phyloP scores from a whole-genome alignment of 2,113 vertebrate genomes.

The Anguilla rostrata region DNA sequence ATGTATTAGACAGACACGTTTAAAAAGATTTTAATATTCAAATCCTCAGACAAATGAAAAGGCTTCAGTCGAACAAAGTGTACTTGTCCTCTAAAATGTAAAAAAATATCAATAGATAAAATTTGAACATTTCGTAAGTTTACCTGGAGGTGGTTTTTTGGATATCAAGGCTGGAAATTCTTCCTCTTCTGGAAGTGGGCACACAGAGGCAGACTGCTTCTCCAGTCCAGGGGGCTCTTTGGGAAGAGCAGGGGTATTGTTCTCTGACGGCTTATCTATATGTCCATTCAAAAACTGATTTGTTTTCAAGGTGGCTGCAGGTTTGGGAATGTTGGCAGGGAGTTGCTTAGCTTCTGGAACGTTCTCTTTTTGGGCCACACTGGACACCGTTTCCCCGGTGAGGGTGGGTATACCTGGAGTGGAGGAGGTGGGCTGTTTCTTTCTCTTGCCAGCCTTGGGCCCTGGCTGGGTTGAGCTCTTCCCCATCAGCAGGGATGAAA shows the following conservation, averaged over 20 bases:
- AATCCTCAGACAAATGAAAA: neutral
- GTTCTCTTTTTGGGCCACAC: slow-evolving; percentile 64
- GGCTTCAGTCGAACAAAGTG: neutral
- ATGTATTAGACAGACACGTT: neutral
- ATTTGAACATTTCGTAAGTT: neutral
- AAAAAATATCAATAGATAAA: neutral
- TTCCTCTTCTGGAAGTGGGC: slow-evolving; percentile 74
- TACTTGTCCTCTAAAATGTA: neutral
- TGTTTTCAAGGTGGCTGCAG: slow-evolving; percentile 18
- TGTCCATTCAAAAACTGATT: slow-evolving; percentile 75
- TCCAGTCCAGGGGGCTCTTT: slow-evolving; percentile 70
- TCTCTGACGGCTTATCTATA: slow-evolving; percentile 58
- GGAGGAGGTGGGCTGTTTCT: slow-evolving; percentile 63
- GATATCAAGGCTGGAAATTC: slow-evolving; percentile 89
- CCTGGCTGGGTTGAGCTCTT: slow-evolving; percentile 63
- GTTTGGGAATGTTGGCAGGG: slow-evolving; percentile 36
- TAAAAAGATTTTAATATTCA: neutral
- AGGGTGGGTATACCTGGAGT: neutral
- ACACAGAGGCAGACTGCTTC: slow-evolving; percentile 57
- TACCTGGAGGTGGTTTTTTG: slow-evolving; percentile 92
- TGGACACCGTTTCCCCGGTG: slow-evolving; percentile 4
- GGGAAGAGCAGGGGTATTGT: slow-evolving; percentile 41
- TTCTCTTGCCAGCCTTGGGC: slow-evolving; percentile 79
- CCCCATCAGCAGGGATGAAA: slow-evolving; percentile 82
- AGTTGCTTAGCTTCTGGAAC: slow-evolving; percentile 64